phyloP scores from a whole-genome alignment of 1,140 invertebrate species.

The Adoxophyes honmai region DNA sequence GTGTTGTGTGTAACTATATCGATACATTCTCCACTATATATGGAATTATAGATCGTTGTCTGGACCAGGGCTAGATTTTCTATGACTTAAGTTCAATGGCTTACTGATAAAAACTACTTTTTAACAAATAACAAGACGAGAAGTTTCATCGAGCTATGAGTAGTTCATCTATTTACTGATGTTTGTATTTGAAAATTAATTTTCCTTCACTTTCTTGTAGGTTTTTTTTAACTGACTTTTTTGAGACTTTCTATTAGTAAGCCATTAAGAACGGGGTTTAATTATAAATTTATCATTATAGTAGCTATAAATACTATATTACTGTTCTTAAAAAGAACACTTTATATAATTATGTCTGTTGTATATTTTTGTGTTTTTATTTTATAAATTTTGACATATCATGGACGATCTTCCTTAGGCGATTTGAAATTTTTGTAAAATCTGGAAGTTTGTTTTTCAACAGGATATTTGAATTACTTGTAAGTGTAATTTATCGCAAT shows the following conservation, averaged over 20 bases:
- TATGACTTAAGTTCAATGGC: not conserved
- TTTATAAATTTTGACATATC: not conserved
- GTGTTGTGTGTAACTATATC: constrained; percentile 5
- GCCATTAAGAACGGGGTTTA: not conserved
- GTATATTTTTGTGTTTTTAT: not conserved
- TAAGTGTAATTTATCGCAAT: too few species aligned
- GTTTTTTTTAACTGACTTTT: too few species aligned
- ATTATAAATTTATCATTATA: not conserved
- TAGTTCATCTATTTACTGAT: too few species aligned
- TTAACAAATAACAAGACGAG: not conserved
- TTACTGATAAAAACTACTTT: not conserved
- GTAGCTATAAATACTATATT: not conserved
- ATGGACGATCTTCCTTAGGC: not conserved
- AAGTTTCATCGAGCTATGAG: not conserved
- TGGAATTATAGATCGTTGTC: not conserved
- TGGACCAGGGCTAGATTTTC: constrained; percentile 4
- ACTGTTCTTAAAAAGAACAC: constrained; percentile 5
- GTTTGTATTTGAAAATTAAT: too few species aligned
- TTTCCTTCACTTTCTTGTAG: too few species aligned
- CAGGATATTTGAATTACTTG: too few species aligned
- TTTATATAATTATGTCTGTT: not conserved
- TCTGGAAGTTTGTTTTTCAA: not conserved
- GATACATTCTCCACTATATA: constrained; percentile 5
- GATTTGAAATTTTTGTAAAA: not conserved
- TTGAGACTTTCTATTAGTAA: not conserved